A percentile compares a stretch with the other conserved stretches of the same genome.
Evolutionary conservation across 1,140 invertebrate species (phyloP).

Genomic region (Drosophila bifasciata): DNA sequence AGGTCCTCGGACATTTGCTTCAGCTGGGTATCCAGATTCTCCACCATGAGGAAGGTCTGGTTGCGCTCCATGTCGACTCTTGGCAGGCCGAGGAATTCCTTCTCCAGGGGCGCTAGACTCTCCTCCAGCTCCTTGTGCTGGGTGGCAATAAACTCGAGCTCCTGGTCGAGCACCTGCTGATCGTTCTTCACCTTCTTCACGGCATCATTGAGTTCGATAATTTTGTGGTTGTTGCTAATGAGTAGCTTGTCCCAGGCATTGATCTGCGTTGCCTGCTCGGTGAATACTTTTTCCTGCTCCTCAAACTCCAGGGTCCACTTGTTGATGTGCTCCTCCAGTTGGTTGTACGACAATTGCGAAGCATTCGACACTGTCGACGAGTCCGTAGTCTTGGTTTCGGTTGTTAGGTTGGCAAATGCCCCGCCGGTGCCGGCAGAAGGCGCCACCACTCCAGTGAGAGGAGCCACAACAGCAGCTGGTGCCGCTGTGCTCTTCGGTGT

Average conservation of each 20-base stretch:
- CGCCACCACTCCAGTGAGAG: constrained; percentile 30
- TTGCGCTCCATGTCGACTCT: constrained; percentile 94
- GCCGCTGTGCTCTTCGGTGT: constrained; percentile 40
- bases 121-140: constrained; percentile 97
- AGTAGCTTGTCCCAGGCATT: constrained; percentile 97
- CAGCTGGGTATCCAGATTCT: constrained; percentile 95
- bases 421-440: constrained; percentile 35
- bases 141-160: constrained; percentile 96
- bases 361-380: constrained; percentile 54
- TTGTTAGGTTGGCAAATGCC: constrained; percentile 62
- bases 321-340: constrained; percentile 96
- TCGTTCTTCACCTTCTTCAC: constrained; percentile 94
- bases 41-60: constrained; percentile 93
- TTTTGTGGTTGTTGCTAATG: constrained; percentile 96
- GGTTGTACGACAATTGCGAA: constrained; percentile 90
- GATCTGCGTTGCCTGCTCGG: constrained; percentile 96
- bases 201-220: constrained; percentile 92
- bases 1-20: constrained; percentile 97
- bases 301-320: constrained; percentile 97
- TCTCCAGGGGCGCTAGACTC: constrained; percentile 92
- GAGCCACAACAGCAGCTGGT: constrained; percentile 27
- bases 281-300: constrained; percentile 96
- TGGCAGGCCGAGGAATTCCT: constrained; percentile 89
- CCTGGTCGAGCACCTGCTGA: constrained; percentile 95
- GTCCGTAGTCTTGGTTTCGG: constrained; percentile 72